phyloP scores from a whole-genome alignment of 1,140 invertebrate species.

The Drosophila nigromelanica region DNA sequence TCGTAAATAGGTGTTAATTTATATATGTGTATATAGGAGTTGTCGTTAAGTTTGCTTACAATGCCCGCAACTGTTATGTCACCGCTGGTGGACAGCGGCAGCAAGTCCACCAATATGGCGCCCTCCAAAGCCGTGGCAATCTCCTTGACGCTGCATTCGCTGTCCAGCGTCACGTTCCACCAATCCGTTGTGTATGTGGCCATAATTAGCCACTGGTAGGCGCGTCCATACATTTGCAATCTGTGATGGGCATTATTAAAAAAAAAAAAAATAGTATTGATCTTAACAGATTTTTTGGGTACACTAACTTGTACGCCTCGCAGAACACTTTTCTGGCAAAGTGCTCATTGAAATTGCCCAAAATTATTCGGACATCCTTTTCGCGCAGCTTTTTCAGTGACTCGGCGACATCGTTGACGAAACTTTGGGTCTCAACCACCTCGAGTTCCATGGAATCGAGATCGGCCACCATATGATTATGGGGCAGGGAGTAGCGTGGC shows the following conservation, averaged over 20 bases:
- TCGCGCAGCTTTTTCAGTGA: conserved; percentile 94
- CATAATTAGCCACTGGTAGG: conserved; percentile 98
- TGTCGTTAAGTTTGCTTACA: too few species aligned
- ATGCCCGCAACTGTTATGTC: conserved; percentile 95
- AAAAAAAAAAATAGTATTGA: too few species aligned
- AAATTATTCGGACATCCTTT: conserved; percentile 97
- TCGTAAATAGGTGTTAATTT: too few species aligned
- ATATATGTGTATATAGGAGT: too few species aligned
- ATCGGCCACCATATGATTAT: conserved; percentile 95
- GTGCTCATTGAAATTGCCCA: conserved; percentile 98
- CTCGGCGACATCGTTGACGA: conserved; percentile 94
- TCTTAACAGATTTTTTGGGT: too few species aligned
- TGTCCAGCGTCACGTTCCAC: conserved; percentile 88
- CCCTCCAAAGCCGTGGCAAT: conserved; percentile 93
- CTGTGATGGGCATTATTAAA: conserved; percentile 84
- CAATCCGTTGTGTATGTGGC: conserved; percentile 92
- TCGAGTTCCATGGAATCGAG: conserved; percentile 92
- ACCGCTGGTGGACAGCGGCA: conserved; percentile 86
- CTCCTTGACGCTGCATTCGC: conserved; percentile 90
- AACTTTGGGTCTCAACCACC: conserved; percentile 96
- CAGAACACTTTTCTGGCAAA: conserved; percentile 98
- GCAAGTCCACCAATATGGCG: conserved; percentile 91
- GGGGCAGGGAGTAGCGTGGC: conserved; percentile 95
- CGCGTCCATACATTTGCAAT: conserved; percentile 93
- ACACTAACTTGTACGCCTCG: conserved; percentile 90